Conservation (phyloP, 2,888 invertebrate species). For the Lingula anatina region DNA sequence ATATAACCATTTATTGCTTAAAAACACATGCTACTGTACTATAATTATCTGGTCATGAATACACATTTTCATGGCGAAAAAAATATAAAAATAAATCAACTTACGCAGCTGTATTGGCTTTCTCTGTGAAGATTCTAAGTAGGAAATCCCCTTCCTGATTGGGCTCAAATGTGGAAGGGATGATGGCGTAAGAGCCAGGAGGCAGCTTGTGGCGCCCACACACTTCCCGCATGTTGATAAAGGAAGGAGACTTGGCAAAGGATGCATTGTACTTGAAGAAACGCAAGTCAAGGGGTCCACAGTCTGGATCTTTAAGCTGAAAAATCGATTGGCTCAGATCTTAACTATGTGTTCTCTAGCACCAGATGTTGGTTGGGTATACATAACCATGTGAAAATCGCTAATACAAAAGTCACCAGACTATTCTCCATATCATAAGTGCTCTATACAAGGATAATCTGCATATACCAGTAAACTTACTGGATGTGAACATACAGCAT, state of each 20-base stretch:
- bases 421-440: no score
- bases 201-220: slow-evolving; percentile 88
- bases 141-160: slow-evolving; percentile 95
- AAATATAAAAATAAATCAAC: slow-evolving; percentile 9
- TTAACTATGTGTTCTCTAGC: no score
- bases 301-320: slow-evolving; percentile 24
- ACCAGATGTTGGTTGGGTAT: no score
- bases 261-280: slow-evolving; percentile 96
- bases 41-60: no score
- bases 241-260: slow-evolving; percentile 81
- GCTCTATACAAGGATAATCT: background rate
- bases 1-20: no score
- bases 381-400: no score
- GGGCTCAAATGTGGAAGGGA: slow-evolving; percentile 96
- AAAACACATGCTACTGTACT: no score
- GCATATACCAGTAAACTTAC: background rate
- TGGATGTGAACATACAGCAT: no score
- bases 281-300: slow-evolving; percentile 67
- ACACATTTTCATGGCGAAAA: no score
- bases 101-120: slow-evolving; percentile 38
- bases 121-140: slow-evolving; percentile 91
- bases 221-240: slow-evolving; percentile 93
- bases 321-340: no score
- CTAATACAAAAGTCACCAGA: no score
- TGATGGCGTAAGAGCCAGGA: slow-evolving; percentile 89